Evolutionary conservation across 2,113 vertebrate species (phyloP).

Genomic region (Physeter macrocephalus): DNA sequence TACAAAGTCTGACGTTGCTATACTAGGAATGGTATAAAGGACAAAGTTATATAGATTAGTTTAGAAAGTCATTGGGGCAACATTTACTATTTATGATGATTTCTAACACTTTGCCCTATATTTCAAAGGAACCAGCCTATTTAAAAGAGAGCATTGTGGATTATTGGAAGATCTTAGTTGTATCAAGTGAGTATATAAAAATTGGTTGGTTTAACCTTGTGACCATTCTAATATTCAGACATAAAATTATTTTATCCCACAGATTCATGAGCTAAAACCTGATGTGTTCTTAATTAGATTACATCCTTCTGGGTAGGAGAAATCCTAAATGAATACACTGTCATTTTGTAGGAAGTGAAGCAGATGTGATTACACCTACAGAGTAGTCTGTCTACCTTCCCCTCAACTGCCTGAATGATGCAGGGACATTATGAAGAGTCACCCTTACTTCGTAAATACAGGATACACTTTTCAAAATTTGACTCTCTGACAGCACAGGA

Average conservation of each 20-base stretch:
- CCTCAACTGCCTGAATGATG: constrained; percentile 6
- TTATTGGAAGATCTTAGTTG: not conserved
- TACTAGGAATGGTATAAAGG: not conserved
- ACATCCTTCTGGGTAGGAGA: not conserved
- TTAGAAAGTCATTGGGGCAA: not conserved
- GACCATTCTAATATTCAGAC: constrained; percentile 27
- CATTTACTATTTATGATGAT: not conserved
- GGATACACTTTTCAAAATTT: not conserved
- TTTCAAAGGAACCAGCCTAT: not conserved
- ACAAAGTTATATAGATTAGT: not conserved
- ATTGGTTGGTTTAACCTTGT: constrained; percentile 11
- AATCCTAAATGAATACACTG: not conserved
- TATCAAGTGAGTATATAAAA: not conserved
- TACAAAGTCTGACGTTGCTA: not conserved
- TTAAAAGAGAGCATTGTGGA: not conserved
- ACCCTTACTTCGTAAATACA: not conserved
- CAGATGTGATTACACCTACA: not conserved
- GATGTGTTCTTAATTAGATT: constrained; percentile 32
- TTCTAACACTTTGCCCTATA: not conserved
- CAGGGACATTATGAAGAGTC: not conserved
- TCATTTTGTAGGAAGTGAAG: constrained; percentile 11
- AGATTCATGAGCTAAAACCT: constrained; percentile 42
- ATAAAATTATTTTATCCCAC: constrained; percentile 49
- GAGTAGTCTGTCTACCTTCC: not conserved
- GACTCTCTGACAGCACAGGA: not conserved